These are phyloP conservation scores for Eidolon dupreanum DNA, from an alignment of 2,797 vertebrate genomes.

Conservation along the genomic window DNA sequence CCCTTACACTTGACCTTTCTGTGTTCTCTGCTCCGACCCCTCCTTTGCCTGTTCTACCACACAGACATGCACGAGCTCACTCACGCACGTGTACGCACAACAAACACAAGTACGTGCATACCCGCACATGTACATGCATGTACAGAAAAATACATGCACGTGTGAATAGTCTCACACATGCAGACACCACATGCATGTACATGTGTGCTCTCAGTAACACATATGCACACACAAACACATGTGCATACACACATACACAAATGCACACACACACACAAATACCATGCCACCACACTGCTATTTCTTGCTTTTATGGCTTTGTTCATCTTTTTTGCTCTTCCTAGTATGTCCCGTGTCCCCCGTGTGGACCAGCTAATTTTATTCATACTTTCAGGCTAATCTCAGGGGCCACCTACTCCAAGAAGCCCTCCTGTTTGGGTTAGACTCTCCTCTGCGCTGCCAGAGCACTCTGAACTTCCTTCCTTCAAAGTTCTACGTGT, in stretches of 20 bases:
- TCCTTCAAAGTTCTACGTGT: background rate
- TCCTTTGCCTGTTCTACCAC: background rate
- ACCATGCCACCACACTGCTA: background rate
- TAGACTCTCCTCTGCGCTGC: background rate
- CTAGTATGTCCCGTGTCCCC: background rate
- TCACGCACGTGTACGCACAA: background rate
- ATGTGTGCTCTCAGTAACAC: too few species aligned
- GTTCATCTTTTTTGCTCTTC: background rate
- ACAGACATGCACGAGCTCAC: background rate
- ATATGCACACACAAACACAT: background rate
- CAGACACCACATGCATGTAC: too few species aligned
- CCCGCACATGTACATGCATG: too few species aligned
- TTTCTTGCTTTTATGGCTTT: background rate
- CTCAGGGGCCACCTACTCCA: background rate
- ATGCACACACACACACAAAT: fast-evolving
- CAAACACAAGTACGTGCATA: background rate
- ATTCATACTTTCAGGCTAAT: background rate
- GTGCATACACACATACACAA: background rate
- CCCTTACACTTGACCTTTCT: background rate
- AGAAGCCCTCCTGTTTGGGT: background rate
- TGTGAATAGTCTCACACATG: too few species aligned
- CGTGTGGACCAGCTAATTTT: background rate
- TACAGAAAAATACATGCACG: background rate
- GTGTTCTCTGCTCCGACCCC: background rate
- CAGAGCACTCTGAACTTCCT: too few species aligned